phyloP scores from a whole-genome alignment of 2,113 vertebrate genomes.

The Cebus imitator region DNA sequence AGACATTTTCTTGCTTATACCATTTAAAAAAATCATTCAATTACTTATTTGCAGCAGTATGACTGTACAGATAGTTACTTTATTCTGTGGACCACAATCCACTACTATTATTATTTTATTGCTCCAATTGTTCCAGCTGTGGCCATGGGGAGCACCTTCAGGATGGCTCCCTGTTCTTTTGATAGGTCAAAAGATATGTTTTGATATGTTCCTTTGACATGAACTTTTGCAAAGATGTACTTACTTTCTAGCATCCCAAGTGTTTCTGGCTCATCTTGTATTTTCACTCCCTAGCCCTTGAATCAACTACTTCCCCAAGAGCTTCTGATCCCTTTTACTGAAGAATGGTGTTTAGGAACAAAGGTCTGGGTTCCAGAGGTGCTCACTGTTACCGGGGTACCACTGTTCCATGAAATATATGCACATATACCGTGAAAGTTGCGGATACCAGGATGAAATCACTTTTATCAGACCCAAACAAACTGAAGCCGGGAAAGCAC shows the following conservation, averaged over 20 bases:
- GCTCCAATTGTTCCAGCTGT: background rate
- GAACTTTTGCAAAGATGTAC: no score
- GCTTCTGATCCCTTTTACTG: background rate
- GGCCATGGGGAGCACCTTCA: background rate
- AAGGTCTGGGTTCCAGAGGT: background rate
- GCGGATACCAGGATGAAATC: background rate
- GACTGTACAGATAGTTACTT: background rate
- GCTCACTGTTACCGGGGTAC: background rate
- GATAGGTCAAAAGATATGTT: no score
- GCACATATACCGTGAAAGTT: background rate
- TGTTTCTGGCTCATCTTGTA: background rate
- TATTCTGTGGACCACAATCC: background rate
- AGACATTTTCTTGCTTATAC: no score
- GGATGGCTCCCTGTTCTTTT: background rate
- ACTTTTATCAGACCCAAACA: background rate
- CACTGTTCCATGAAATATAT: background rate
- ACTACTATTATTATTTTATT: background rate
- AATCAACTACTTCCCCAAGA: background rate
- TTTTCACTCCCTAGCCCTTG: background rate
- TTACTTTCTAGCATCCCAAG: background rate
- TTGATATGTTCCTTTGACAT: no score
- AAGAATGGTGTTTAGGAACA: background rate
- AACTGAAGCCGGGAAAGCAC: background rate
- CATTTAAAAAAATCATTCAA: background rate
- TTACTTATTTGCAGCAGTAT: background rate